Evolutionary conservation across 1,140 invertebrate genomes (phyloP), one percentile per base, ranked within the genome.

Genomic region (Zelostemma sp.): DNA sequence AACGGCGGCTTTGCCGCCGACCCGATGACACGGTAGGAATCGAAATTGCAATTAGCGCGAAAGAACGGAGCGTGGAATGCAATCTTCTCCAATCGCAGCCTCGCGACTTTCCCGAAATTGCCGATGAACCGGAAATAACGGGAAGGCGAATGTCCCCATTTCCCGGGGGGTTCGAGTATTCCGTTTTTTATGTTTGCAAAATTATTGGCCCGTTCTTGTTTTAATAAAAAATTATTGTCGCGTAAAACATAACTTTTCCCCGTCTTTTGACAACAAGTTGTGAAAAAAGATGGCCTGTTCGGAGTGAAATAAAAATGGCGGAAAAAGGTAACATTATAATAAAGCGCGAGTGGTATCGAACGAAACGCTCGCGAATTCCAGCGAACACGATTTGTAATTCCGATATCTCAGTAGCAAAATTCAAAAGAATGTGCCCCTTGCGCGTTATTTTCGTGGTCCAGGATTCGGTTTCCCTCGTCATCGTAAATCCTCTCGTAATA

Each of bases 401-500:
- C 25, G 8, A 8, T 8, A 11, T 40, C 35, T 40, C 14, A 3
- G 35, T 40, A 11, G 35, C n/a, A 40, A 40, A 40, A 15, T 40
- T 40, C 35, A 12, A 15, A 28, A 28, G 3, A 28, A 28, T 8
- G 35, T 15, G 35, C 55, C 16, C 31, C 11, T 6, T 14, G 40
- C 31, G 15, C 50, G 46, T 1, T 8, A 38, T 54, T 17, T 48
- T 17, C 49, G 28, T 16, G 31, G 31, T 8, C 53, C 57, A 56
- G 2, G 40, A 12, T 16, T 12, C 66, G 62, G 57, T 51, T 66
- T 71, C 55, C 45, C 60, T 31, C 49, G 46, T 41, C 51, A 31
- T 57, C 63, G 51, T 72, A 67, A 72, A 72, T 72, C 59, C 63
- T 67, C 54, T 19, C 40, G n/a, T n/a, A n/a, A 54, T 62, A 64